These are phyloP conservation scores for Acanthurus leucopareius DNA, from an alignment of 2,797 vertebrate genomes.

Conservation along the genomic window DNA sequence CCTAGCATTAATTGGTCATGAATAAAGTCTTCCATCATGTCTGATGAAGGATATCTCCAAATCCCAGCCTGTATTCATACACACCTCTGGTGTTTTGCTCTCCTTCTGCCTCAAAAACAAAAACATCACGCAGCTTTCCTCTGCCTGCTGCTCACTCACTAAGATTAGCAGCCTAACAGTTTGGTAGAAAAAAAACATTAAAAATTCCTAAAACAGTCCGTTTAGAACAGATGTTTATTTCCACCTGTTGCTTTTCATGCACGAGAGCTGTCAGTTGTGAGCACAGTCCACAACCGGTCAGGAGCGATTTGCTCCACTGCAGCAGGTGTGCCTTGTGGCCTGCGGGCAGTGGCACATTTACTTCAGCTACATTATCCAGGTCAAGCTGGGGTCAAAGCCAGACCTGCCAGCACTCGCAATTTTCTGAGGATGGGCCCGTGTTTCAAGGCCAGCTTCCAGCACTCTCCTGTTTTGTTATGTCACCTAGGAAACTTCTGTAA, in stretches of 20 bases:
- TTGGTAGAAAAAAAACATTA: neutral
- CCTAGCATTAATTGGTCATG: neutral
- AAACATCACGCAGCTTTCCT: neutral
- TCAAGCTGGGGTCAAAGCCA: neutral
- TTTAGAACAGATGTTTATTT: slow-evolving; percentile 20
- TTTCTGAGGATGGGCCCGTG: too few species aligned
- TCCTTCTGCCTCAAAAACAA: neutral
- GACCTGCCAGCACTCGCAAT: too few species aligned
- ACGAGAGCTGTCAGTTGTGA: neutral
- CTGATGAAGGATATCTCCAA: neutral
- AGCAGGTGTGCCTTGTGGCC: slow-evolving; percentile 3
- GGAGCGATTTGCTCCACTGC: neutral
- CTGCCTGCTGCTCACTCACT: neutral
- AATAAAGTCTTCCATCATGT: neutral
- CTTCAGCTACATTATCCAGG: too few species aligned
- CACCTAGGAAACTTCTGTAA: too few species aligned
- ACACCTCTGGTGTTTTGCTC: neutral
- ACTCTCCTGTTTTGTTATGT: too few species aligned
- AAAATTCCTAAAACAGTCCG: neutral
- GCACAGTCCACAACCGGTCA: neutral
- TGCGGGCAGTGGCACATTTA: neutral
- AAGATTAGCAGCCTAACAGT: too few species aligned
- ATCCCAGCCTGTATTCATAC: neutral
- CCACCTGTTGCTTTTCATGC: slow-evolving; percentile 29
- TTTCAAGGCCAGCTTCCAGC: too few species aligned